Base-by-base conservation (phyloP, 2,797 vertebrate species). In the Antennarius maculatus region DNA sequence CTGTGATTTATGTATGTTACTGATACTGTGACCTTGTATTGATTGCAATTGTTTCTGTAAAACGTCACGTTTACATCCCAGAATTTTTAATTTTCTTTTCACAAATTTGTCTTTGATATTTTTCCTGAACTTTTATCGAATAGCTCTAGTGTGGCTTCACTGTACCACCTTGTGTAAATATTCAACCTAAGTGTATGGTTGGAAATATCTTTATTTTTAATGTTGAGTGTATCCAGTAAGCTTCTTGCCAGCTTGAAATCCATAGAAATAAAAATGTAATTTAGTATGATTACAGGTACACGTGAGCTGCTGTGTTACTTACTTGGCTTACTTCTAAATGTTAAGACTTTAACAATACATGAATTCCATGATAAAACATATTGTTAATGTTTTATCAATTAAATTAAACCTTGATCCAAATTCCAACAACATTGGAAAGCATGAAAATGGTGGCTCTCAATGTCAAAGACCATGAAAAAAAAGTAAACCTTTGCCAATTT, bases 71-170 rank as follows among this genome's bases (percentile, higher is more conserved):
- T 73, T 51, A 53, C 28, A 53, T 13, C 23, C 23, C 23, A 23
- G 23, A 23, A 41, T 70, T 71, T 89, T 88, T 89, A 88, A 83
- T 83, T 23, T 61, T 65, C 17, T 61, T 65, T 34, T 47, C 8
- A 47, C 1, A 41, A 48, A 48, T 14, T 58, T 46, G 16, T 8
- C 48, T 9, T 23, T 6, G 13, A 34, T 61, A 31, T 39, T 39
- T 39, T 39, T 39, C 37, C 10, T 9, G 10, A 39, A 39, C 37
- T 39, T 10, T 39, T 39, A 39, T 39, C 2, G 2, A 39, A 39
- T 1, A 39, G 37, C 10, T 11, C 7, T 39, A 39, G 37, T 39
- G 37, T 39, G 37, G 7, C 6, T 39, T 39, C 37, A 11, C 9
- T 11, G 9, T 15, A 67, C 46, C 61, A 51, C 37, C 77, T 75